Base-by-base conservation (phyloP, 2,888 invertebrate genomes). In the Macaria liturata region DNA sequence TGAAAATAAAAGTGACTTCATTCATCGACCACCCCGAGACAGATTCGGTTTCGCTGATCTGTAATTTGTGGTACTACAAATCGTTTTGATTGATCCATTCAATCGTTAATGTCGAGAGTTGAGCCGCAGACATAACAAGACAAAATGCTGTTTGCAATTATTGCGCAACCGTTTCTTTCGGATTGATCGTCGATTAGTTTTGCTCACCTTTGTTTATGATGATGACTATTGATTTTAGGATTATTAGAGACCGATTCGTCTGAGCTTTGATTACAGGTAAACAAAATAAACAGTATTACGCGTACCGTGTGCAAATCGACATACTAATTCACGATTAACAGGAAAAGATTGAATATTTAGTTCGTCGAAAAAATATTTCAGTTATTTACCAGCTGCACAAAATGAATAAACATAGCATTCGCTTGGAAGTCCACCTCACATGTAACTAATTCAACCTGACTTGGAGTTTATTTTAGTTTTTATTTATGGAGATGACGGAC, bases 301-400 rank as follows among this genome's bases (percentile, higher is more conserved):
- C 50, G 61, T 58, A 57, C 61, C 60, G 64, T 64, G 67, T 66
- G 67, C 65, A 66, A 62, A 61, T 59, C 49, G 54, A 49, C 63
- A 57, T 58, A 54, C 55, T 32, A 44, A 46, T 56, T n/a, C n/a
- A n/a, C n/a, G n/a, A n/a, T 59, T 60, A 62, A 45, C 57, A 62
- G 59, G 58, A 64, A 64, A 65, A 63, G 49, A 53, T 42, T 42
- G 48, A 59, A 59, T 62, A 57, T 64, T 49, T 40, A 34, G 45
- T 61, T 65, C 57, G 43, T 59, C 52, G 57, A 47, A 62, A 60
- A 62, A 59, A 54, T 57, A 54, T 60, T 52, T 57, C 9, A 57
- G 20, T 49, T 58, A 54, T 63, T 53, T 60, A 54, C 32, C 8
- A 43, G 45, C 46, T 60, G 51, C 54, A 51, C 59, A 49, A 58